Evolutionary conservation across 2,888 invertebrate species (phyloP).

Genomic region (Dynastes maya): DNA sequence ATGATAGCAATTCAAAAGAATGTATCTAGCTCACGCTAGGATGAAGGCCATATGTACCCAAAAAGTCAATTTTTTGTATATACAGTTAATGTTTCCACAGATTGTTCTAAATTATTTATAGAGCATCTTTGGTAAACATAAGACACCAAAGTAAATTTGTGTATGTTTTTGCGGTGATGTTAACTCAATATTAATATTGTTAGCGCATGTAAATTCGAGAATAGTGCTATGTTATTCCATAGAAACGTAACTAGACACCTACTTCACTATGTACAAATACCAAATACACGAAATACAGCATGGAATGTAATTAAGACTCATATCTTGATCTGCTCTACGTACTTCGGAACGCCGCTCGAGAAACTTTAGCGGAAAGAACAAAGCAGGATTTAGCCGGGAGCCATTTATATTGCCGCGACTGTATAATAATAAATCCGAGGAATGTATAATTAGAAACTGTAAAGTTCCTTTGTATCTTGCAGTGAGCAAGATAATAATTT

Average conservation of each 20-base stretch:
- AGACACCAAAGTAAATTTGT: no score
- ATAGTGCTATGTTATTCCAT: not conserved
- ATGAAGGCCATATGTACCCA: no score
- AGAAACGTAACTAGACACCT: not conserved
- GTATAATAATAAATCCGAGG: slow-evolving; percentile 31
- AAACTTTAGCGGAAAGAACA: slow-evolving; percentile 42
- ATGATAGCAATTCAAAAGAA: no score
- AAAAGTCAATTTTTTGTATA: no score
- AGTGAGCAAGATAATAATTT: slow-evolving; percentile 47
- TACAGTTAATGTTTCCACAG: no score
- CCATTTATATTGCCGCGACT: slow-evolving; percentile 44
- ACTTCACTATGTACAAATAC: not conserved
- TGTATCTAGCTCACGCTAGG: no score
- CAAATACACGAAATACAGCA: slow-evolving; percentile 9
- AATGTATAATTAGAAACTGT: slow-evolving; percentile 48
- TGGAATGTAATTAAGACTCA: slow-evolving; percentile 36
- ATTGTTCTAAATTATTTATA: no score
- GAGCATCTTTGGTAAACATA: no score
- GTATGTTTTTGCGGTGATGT: no score
- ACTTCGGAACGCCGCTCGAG: slow-evolving; percentile 3
- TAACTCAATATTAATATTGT: no score
- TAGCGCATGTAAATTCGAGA: no score
- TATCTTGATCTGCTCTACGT: slow-evolving; percentile 40
- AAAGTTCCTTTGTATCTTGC: slow-evolving; percentile 46
- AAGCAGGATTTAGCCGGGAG: slow-evolving; percentile 45